phyloP scores from a whole-genome alignment of 2,113 vertebrate genomes.

The Miniopterus natalensis region DNA sequence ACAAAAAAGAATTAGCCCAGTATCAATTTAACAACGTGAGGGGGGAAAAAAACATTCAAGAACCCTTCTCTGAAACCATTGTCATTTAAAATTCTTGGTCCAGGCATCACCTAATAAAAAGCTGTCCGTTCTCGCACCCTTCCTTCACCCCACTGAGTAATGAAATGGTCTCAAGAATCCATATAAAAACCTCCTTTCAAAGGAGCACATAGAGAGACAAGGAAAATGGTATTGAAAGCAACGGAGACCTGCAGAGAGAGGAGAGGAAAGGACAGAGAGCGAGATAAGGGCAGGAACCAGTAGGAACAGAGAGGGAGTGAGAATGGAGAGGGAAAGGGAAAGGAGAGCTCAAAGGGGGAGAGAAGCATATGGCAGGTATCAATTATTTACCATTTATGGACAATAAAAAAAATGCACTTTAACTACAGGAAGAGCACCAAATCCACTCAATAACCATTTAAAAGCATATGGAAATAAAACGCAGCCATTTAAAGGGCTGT shows the following conservation, averaged over 20 bases:
- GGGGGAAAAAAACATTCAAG: not conserved
- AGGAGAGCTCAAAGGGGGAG: slow-evolving; percentile 35
- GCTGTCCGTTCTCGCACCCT: not conserved
- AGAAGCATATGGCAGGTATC: slow-evolving; percentile 90
- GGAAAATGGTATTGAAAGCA: slow-evolving; percentile 64
- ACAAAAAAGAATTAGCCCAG: slow-evolving; percentile 26
- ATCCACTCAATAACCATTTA: slow-evolving; percentile 87
- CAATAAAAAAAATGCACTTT: slow-evolving; percentile 89
- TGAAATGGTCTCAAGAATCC: slow-evolving; percentile 65
- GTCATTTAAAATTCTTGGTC: slow-evolving; percentile 63
- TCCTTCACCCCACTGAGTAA: slow-evolving; percentile 14
- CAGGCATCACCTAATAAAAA: slow-evolving; percentile 38
- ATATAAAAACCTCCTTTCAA: slow-evolving; percentile 19
- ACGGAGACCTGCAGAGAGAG: slow-evolving; percentile 64
- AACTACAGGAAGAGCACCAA: slow-evolving; percentile 87
- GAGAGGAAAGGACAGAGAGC: slow-evolving; percentile 44
- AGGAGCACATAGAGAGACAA: slow-evolving; percentile 37
- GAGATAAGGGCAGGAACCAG: slow-evolving; percentile 72
- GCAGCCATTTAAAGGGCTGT: slow-evolving; percentile 86
- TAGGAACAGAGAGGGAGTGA: slow-evolving; percentile 70
- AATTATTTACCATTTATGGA: slow-evolving; percentile 92
- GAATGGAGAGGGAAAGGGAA: slow-evolving; percentile 76
- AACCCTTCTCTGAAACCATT: slow-evolving; percentile 16
- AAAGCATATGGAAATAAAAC: slow-evolving; percentile 91
- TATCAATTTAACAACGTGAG: slow-evolving; percentile 17